phyloP scores from a whole-genome alignment of 2,113 vertebrate genomes.

The Lagenorhynchus albirostris region DNA sequence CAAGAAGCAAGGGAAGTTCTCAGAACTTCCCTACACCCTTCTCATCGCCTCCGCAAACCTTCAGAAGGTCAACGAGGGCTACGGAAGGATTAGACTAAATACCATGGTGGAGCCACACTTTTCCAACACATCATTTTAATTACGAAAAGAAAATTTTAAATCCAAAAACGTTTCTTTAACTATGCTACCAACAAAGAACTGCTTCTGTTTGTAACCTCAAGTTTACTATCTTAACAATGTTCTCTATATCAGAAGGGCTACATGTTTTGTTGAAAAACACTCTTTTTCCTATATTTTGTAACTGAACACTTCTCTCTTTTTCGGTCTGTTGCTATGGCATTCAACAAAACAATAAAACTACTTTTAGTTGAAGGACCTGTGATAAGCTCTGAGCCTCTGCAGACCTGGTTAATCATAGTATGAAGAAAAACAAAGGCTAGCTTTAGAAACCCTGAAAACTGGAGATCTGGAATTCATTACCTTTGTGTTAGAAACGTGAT shows the following conservation, averaged over 20 bases:
- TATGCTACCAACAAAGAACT: neutral
- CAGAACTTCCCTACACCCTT: neutral
- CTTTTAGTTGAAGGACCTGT: neutral
- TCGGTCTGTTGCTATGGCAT: neutral
- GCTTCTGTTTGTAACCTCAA: neutral
- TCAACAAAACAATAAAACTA: constrained; percentile 22
- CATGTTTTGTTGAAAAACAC: neutral
- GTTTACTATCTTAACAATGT: neutral
- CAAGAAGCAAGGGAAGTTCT: neutral
- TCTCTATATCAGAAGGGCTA: neutral
- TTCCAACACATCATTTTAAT: neutral
- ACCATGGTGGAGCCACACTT: neutral
- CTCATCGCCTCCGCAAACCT: neutral
- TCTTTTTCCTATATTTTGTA: neutral
- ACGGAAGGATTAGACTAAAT: neutral
- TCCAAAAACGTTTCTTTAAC: neutral
- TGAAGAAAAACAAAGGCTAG: neutral
- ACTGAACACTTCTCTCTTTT: neutral
- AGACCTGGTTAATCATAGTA: neutral
- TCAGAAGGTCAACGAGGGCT: neutral
- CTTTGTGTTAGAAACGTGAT: neutral
- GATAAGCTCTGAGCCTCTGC: neutral
- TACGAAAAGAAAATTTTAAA: neutral
- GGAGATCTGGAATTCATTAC: neutral
- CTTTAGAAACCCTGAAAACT: neutral